Conservation (phyloP, 2,113 vertebrate species). For the Beaufortia kweichowensis region DNA sequence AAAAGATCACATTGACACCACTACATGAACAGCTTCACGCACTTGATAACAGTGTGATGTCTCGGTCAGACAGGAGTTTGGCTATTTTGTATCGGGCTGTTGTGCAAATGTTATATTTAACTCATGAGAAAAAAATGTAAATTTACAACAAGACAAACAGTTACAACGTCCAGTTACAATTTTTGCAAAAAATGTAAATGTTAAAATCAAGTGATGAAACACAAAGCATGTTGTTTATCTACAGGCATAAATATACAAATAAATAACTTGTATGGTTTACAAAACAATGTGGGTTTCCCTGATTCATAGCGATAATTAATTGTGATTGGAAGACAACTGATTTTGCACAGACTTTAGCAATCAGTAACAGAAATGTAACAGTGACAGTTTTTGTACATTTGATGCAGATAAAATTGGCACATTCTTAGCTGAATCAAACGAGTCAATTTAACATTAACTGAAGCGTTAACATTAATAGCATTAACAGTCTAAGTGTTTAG, state of each 20-base stretch:
- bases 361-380: background rate
- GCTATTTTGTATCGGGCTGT: background rate
- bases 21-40: constrained; percentile 44
- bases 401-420: background rate
- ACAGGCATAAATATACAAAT: constrained; percentile 11
- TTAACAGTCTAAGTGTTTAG: no score
- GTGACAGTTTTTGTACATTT: background rate
- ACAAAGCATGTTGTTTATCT: background rate
- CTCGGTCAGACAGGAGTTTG: background rate
- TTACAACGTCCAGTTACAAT: background rate
- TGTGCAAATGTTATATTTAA: constrained; percentile 2
- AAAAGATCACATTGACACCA: constrained; percentile 37
- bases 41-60: constrained; percentile 23
- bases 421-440: background rate
- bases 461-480: no score
- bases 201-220: no score
- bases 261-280: constrained; percentile 5
- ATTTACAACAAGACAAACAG: constrained; percentile 4
- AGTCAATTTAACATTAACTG: background rate
- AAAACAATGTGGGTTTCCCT: constrained; percentile 23
- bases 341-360: constrained; percentile 17
- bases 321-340: constrained; percentile 49
- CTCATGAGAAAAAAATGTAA: background rate
- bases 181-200: no score
- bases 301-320: constrained; percentile 45